Evolutionary conservation across 1,140 invertebrate species (phyloP).

Genomic region (Bombus superbus): DNA sequence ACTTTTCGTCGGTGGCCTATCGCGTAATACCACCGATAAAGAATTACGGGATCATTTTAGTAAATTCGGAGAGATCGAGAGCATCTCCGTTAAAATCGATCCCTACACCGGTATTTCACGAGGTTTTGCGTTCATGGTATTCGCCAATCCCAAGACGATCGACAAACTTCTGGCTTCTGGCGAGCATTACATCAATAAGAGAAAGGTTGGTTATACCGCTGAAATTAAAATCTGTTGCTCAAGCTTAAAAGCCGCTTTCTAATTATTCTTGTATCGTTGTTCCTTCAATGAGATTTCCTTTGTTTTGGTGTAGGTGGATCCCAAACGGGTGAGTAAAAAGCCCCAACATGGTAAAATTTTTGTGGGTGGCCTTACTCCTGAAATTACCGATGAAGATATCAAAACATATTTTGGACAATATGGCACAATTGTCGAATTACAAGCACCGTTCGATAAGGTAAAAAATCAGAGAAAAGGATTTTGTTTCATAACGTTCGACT

Average conservation of each 20-base stretch:
- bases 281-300: background rate
- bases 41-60: slow-evolving; percentile 86
- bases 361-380: slow-evolving; percentile 87
- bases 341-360: slow-evolving; percentile 87
- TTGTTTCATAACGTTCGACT: slow-evolving; percentile 88
- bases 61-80: slow-evolving; percentile 86
- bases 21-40: slow-evolving; percentile 82
- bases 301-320: slow-evolving; percentile 82
- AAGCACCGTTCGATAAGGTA: slow-evolving; percentile 88
- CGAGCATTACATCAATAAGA: slow-evolving; percentile 86
- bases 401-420: slow-evolving; percentile 85
- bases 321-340: slow-evolving; percentile 86
- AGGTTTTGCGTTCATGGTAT: slow-evolving; percentile 89
- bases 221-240: background rate
- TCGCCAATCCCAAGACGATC: slow-evolving; percentile 85
- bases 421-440: slow-evolving; percentile 86
- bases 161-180: slow-evolving; percentile 84
- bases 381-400: slow-evolving; percentile 86
- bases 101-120: slow-evolving; percentile 86
- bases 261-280: background rate
- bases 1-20: slow-evolving; percentile 82
- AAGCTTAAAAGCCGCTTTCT: too few relatives aligned
- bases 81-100: slow-evolving; percentile 87
- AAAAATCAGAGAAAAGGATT: slow-evolving; percentile 88
- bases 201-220: slow-evolving; percentile 78